Base-by-base conservation (phyloP, 2,797 vertebrate species). In the Erethizon dorsatum region DNA sequence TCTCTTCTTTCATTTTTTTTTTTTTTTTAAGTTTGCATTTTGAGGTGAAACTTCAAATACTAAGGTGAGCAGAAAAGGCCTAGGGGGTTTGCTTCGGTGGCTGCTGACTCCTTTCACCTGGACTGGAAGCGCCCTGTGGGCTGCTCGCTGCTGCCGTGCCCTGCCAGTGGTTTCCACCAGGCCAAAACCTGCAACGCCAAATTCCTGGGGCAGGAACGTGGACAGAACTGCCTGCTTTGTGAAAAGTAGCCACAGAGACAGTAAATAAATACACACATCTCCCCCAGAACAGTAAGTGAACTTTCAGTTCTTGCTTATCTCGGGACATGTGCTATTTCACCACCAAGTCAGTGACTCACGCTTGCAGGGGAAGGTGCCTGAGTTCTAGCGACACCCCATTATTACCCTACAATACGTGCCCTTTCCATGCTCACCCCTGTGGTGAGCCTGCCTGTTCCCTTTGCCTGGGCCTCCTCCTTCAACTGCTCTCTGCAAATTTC, bases 401-500 rank as follows among this genome's bases (percentile, higher is more conserved):
- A 69, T 93, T 95, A 98, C 93, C 90, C 94, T 97, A 91, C 59
- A 0, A 95, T 90, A 93, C 83, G 18, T 95, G 96, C 97, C 88
- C 97, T 96, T 93, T 95, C 90, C 94, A 92, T 54, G 37, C 63
- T 7, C 52, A n/a, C 95, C 97, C 82, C 84, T 59, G 11, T 9
- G 20, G 52, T 94, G 75, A 69, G 50, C 90, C 88, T 20, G 67
- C 45, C 22, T 94, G 5, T 54, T 54, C 61, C 73, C 95, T 86
- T 71, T 50, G 11, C 97, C 82, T 22, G 31, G 63, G 47, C 89
- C 22, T 59, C 93, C 96, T 94, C 97, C 96, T 83, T 86, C 93
- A 97, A 97, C 78, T 69, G 71, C 89, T 96, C 93, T 97, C 97
- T 97, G 96, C 11, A 73, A 59, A 96, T 92, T 93, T 94, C 77